These are phyloP conservation scores for Drosophila maculinotata DNA, from an alignment of 2,888 invertebrate species.

Conservation along the genomic window DNA sequence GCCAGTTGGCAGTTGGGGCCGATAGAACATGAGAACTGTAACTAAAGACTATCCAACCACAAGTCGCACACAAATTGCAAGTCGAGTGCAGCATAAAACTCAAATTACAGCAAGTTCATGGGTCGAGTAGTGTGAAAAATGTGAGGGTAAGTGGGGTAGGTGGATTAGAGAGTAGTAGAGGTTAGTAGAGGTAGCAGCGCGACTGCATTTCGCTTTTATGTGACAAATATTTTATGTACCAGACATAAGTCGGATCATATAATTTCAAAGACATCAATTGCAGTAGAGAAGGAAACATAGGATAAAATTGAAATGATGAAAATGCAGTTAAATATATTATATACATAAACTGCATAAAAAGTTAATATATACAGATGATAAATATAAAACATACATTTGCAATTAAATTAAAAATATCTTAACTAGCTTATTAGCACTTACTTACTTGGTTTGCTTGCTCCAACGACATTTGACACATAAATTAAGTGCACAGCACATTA, in stretches of 20 bases:
- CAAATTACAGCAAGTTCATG: constrained; percentile 66
- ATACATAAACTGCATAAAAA: no score
- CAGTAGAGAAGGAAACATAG: no score
- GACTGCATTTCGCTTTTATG: constrained; percentile 47
- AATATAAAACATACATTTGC: no score
- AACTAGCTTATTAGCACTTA: no score
- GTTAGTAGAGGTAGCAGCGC: not conserved
- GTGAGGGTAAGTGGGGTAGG: not conserved
- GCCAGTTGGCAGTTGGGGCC: not conserved
- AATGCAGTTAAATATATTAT: not conserved
- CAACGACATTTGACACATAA: constrained; percentile 23
- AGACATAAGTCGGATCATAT: constrained; percentile 5
- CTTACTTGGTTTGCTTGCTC: not conserved
- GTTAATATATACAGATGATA: no score
- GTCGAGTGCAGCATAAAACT: constrained; percentile 71
- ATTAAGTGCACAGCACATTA: constrained; percentile 32
- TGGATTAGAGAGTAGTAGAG: not conserved
- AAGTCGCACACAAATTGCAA: constrained; percentile 67
- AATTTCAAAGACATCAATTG: not conserved
- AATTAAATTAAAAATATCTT: no score
- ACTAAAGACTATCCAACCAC: constrained; percentile 55
- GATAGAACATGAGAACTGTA: constrained; percentile 50
- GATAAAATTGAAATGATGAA: not conserved
- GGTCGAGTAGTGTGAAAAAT: constrained; percentile 14
- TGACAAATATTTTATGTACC: constrained; percentile 43